Evolutionary conservation across 1,140 invertebrate genomes (phyloP), one percentile per base, ranked within the genome.

Genomic region (Calosoma granatense): DNA sequence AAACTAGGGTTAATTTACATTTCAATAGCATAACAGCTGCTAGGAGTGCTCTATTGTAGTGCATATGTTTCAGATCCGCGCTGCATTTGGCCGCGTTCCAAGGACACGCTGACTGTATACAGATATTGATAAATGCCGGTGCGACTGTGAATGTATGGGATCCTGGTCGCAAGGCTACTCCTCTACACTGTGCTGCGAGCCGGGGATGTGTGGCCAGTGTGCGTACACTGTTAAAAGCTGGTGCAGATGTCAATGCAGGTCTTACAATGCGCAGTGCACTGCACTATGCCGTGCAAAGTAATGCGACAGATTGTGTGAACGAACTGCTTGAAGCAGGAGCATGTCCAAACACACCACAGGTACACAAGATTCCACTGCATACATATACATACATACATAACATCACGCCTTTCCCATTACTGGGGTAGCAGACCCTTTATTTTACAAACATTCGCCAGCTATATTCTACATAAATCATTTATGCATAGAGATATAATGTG

Each of bases 331-430:
- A 83, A 61, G 78, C 80, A 43, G 85, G 85, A 21, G 87, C 87
- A 2, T 80, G 78, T 63, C 84, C 87, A 41, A 87, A 88, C 62
- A 88, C 85, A 56, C 81, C 83, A n/a, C 86, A 88, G 76, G 86
- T 83, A 69, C 47, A 56, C n/a, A n/a, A n/a, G n/a, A n/a, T n/a
- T n/a, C n/a, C n/a, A n/a, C n/a, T n/a, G n/a, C 19, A 56, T 43
- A 14, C 1, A 1, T 15, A 1, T n/a, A n/a, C n/a, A n/a, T n/a
- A n/a, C n/a, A n/a, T n/a, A n/a, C n/a, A n/a, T n/a, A n/a, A n/a
- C n/a, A n/a, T n/a, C n/a, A n/a, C n/a, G n/a, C n/a, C n/a, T n/a
- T n/a, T n/a, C n/a, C n/a, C n/a, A n/a, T n/a, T n/a, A n/a, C n/a
- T n/a, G n/a, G n/a, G n/a, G n/a, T n/a, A n/a, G n/a, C n/a, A n/a